phyloP scores from a whole-genome alignment of 2,113 vertebrate species.

The Chaetura pelagica region DNA sequence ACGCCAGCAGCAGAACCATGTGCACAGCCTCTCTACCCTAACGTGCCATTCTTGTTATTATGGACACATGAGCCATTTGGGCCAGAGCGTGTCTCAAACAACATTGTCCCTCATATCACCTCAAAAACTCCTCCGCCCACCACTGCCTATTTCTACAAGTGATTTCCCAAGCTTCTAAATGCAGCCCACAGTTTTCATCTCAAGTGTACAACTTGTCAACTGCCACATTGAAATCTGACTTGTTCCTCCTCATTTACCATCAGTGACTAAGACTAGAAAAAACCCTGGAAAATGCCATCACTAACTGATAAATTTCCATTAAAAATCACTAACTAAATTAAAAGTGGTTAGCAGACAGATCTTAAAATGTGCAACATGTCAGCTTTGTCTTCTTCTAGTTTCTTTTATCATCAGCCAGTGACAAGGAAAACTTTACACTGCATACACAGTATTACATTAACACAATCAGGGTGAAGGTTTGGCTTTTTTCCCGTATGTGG shows the following conservation, averaged over 20 bases:
- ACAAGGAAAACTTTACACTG: background rate
- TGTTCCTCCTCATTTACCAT: background rate
- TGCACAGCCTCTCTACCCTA: background rate
- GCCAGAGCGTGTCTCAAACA: background rate
- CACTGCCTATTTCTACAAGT: background rate
- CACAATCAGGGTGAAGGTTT: background rate
- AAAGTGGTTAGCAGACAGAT: background rate
- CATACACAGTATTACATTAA: background rate
- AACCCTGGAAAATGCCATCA: background rate
- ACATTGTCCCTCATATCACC: background rate
- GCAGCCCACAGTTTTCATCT: background rate
- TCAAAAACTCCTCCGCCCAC: background rate
- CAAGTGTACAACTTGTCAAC: background rate
- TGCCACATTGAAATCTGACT: background rate
- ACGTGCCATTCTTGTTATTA: background rate
- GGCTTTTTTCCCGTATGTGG: background rate
- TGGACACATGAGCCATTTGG: accelerated
- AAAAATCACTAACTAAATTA: background rate
- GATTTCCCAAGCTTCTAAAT: background rate
- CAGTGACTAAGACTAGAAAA: background rate
- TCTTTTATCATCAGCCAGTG: background rate
- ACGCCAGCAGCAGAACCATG: accelerated
- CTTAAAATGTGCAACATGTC: background rate
- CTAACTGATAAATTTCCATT: background rate
- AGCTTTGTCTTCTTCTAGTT: background rate